phyloP scores from a whole-genome alignment of 2,888 invertebrate species.

The Cotesia congregata region DNA sequence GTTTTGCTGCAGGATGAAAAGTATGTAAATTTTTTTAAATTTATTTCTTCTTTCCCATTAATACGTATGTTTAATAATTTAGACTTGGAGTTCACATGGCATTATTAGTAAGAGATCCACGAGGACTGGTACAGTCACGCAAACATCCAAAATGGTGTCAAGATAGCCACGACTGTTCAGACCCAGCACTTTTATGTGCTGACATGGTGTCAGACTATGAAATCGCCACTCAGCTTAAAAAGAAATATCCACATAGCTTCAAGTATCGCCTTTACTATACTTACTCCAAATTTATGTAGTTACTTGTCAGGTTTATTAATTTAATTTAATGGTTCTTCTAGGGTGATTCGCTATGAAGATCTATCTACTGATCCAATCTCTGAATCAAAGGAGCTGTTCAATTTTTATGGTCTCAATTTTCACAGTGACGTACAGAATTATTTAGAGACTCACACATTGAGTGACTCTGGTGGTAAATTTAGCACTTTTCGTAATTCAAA shows the following conservation, averaged over 20 bases:
- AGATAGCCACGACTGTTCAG: constrained; percentile 84
- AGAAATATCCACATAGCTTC: constrained; percentile 80
- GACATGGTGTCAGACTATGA: constrained; percentile 88
- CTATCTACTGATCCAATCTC: constrained; percentile 82
- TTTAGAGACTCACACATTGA: constrained; percentile 85
- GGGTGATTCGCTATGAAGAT: constrained; percentile 88
- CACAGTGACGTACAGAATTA: constrained; percentile 80
- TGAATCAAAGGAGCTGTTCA: constrained; percentile 79
- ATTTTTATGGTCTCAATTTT: constrained; percentile 82
- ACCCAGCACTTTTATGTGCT: constrained; percentile 81
- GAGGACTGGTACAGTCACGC: constrained; percentile 88
- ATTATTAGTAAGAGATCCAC: constrained; percentile 86
- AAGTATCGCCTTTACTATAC: constrained; percentile 72
- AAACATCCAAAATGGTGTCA: constrained; percentile 86
- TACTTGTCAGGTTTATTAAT: not conserved
- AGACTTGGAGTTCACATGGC: constrained; percentile 84
- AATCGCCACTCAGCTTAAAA: constrained; percentile 78
- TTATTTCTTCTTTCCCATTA: not conserved
- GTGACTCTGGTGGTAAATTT: constrained; percentile 85
- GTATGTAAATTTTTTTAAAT: constrained; percentile 49
- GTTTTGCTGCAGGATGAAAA: constrained; percentile 75
- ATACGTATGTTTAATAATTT: constrained; percentile 48
- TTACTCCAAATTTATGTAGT: too few relatives aligned
- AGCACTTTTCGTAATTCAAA: constrained; percentile 90
- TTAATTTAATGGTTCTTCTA: constrained; percentile 61